Base-by-base conservation (phyloP, 2,113 vertebrate genomes). In the Oryzias woworae region DNA sequence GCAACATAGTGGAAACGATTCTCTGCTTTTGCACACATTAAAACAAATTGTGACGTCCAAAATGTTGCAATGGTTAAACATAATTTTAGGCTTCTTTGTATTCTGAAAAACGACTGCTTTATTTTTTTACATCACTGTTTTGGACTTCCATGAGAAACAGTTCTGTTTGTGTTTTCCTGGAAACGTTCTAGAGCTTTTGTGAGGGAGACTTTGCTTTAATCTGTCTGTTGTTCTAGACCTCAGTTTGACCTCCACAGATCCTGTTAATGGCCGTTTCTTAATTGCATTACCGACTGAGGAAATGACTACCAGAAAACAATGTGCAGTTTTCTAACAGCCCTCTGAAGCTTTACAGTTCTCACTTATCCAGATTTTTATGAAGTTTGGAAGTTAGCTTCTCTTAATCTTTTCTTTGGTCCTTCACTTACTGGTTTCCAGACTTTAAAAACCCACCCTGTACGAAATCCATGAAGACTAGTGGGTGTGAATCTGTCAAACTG, bases 391-490 rank as follows among this genome's bases (percentile, higher is more conserved):
- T 20, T 20, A 20, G 20, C 20, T 20, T 20, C 20, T 20, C 20
- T 20, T 20, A 20, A 20, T 20, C 20, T 20, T 20, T 20, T 20
- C 20, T 20, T 20, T 20, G 20, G 20, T 20, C 20, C 20, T 20
- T 20, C 20, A 20, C 20, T 20, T 20, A 20, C 20, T 20, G 20
- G 20, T 20, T 20, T 20, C 20, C 20, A 20, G 20, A 20, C 20
- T 20, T 20, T 20, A 20, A 20, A 20, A 20, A 20, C 20, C 20
- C 20, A 20, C 20, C 26, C 72, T 46, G 53, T 85, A 80, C 65
- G 80, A 75, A 58, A 80, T 71, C 66, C 59, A 66, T 73, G 53
- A 71, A 66, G 58, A 60, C 26, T 36, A 49, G 63, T 67, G 52
- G 4, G 22, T 0, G 16, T 79, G 64, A 70, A 69, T 80, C 76